Conservation (phyloP, 2,113 vertebrate genomes). For the Salvator merianae region DNA sequence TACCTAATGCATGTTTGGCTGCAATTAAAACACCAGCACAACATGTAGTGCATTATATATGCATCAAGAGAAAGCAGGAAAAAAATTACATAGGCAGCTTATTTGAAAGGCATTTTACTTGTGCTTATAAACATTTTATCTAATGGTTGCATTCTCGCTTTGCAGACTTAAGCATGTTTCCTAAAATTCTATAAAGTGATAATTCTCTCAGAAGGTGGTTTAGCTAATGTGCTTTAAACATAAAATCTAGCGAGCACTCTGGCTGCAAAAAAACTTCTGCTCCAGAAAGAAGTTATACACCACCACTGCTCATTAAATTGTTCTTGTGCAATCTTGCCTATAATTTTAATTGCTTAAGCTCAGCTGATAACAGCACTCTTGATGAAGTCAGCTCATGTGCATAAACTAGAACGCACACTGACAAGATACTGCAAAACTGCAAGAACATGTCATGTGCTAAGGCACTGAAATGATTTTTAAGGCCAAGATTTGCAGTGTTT, state of each 20-base stretch:
- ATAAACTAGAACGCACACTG: background rate
- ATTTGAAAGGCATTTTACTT: background rate
- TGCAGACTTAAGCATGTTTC: background rate
- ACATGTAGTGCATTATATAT: background rate
- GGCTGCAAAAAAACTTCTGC: background rate
- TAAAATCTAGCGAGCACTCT: background rate
- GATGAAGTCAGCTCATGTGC: background rate
- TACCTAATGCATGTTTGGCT: background rate
- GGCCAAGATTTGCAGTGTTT: background rate
- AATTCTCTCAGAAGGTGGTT: background rate
- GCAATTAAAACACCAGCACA: background rate
- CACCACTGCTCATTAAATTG: background rate
- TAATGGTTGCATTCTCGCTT: background rate
- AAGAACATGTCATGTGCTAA: conserved; percentile 29
- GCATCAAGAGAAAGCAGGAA: background rate
- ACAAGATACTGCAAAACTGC: background rate
- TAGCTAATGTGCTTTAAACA: background rate
- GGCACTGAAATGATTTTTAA: conserved; percentile 13
- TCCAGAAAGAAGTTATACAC: background rate
- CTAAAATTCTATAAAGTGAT: background rate
- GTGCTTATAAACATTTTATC: background rate
- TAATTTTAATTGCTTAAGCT: background rate
- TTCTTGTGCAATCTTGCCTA: background rate
- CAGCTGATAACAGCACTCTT: background rate
- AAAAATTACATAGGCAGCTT: background rate